Evolutionary conservation across 2,113 vertebrate species (phyloP).

Genomic region (Daboia siamensis): DNA sequence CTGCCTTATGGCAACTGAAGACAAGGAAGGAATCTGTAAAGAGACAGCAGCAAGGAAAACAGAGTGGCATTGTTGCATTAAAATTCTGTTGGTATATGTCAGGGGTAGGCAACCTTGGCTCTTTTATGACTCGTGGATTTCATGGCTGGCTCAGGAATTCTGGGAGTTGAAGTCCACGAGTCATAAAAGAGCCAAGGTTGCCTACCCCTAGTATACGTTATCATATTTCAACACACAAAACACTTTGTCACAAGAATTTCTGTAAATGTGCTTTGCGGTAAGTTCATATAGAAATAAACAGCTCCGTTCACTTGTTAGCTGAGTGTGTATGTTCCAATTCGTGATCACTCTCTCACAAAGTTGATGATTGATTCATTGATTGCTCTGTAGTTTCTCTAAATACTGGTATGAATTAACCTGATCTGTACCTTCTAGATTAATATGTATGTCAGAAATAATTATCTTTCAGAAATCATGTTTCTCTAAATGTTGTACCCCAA

Average conservation of each 20-base stretch:
- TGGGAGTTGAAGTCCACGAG: no score
- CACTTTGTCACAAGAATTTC: not conserved
- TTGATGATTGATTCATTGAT: not conserved
- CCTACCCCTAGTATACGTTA: not conserved
- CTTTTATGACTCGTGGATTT: no score
- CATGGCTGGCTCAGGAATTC: no score
- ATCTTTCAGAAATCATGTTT: not conserved
- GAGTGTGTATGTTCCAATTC: not conserved
- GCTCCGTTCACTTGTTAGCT: not conserved
- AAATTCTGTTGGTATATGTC: not conserved
- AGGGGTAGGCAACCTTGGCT: no score
- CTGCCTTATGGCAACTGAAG: not conserved
- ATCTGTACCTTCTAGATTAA: not conserved
- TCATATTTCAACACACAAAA: not conserved
- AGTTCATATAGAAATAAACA: not conserved
- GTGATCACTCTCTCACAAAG: not conserved
- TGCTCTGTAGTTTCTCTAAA: not conserved
- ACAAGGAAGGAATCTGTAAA: not conserved
- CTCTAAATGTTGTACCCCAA: not conserved
- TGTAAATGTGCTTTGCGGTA: not conserved
- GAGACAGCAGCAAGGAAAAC: not conserved
- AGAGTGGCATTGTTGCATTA: not conserved
- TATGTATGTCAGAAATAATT: not conserved
- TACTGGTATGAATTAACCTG: not conserved
- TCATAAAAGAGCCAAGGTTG: no score